Evolutionary conservation across 2,797 vertebrate species (phyloP), one percentile per base, ranked within the genome.

Genomic region (Perodicticus potto): DNA sequence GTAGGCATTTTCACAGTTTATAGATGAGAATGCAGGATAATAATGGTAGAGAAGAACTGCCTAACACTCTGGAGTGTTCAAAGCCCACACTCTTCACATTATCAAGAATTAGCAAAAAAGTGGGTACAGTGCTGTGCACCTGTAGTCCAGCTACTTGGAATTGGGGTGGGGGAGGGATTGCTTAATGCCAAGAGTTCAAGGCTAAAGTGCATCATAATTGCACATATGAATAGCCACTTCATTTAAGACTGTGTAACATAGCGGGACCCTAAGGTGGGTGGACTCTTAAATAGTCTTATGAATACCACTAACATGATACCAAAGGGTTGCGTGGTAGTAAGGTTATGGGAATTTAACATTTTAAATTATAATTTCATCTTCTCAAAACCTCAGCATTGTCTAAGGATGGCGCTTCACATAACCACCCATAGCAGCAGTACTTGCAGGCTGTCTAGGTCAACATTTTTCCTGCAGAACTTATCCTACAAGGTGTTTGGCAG

Each of bases 1-100:
- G 20, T 59, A 80, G 65, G 25, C 25, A 40, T 73, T 73, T 89
- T 74, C 67, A 23, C 69, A 43, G 34, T 91, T 81, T 83, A 63
- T 37, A 82, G 65, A 76, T 77, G 32, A 89, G 84, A 89, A 81
- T 63, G 77, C 5, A 76, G 34, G 32, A 45, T 92, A 80, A 86
- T 61, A 57, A 0, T 40, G 49, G 53, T 34, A 81, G 17, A 82
- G 55, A 55, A 72, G 22, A 27, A 89, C 2, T 86, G 49, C 27
- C 65, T 19, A 17, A 3, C 34, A 63, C 9, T 93, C 34, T 23
- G 7, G 17, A 61, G 32, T 80, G n/a, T 63, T 69, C 20, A 57
- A 84, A 85, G 23, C 59, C 40, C 61, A 55, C 45, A 32, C 73
- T 59, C 12, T n/a, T 19, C 74, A 20, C 59, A 82, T 80, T 76